phyloP scores from a whole-genome alignment of 2,797 vertebrate species.

The Botia kubotai region DNA sequence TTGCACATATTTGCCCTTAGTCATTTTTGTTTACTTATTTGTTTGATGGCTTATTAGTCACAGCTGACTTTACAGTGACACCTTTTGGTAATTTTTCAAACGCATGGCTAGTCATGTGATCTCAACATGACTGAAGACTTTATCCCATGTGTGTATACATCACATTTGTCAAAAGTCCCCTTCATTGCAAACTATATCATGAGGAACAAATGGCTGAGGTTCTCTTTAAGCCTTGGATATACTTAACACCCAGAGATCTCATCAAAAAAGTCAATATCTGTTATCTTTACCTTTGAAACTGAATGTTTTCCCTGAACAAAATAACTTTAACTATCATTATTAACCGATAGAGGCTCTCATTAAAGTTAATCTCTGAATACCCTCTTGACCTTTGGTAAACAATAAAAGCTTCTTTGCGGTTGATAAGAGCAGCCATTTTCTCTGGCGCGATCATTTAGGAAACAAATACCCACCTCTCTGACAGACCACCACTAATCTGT shows the following conservation, averaged over 20 bases:
- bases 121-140: neutral
- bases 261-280: slow-evolving; percentile 2
- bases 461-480: slow-evolving; percentile 49
- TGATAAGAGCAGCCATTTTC: slow-evolving; percentile 49
- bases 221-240: neutral
- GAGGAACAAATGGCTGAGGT: neutral
- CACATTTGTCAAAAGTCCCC: neutral
- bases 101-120: too few relatives aligned
- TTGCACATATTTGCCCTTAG: neutral
- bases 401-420: slow-evolving; percentile 34
- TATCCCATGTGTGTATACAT: neutral
- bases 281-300: slow-evolving; percentile 20
- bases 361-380: slow-evolving; percentile 5
- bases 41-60: too few relatives aligned
- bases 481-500: slow-evolving; percentile 41
- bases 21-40: neutral
- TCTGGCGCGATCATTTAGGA: slow-evolving; percentile 44
- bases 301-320: neutral
- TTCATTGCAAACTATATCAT: neutral
- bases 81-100: neutral
- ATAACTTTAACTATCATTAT: neutral
- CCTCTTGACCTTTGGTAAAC: slow-evolving; percentile 25
- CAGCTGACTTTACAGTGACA: neutral
- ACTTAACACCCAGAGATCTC: neutral
- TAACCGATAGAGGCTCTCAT: neutral